These are phyloP conservation scores for Enteromius mattozi DNA, from an alignment of 2,797 vertebrate species.

Conservation along the genomic window DNA sequence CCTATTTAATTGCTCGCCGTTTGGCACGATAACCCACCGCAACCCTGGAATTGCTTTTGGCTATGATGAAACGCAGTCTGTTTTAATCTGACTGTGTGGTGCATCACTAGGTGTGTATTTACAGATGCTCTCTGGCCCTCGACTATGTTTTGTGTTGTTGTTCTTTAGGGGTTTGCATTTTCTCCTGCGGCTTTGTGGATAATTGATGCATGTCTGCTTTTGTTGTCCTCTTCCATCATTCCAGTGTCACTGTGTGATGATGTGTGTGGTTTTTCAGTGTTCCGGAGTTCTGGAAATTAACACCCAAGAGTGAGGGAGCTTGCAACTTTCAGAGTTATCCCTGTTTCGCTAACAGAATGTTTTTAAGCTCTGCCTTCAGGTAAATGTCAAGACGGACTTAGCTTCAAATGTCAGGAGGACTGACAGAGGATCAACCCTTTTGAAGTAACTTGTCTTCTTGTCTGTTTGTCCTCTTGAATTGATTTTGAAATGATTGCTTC, in stretches of 20 bases:
- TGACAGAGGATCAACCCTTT: conserved; percentile 14
- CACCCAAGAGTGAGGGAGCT: conserved; percentile 3
- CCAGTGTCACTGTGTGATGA: not conserved
- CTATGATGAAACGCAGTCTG: conserved; percentile 16
- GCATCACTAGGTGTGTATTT: conserved; percentile 43
- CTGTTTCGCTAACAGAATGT: conserved; percentile 6
- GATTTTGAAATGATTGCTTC: conserved; percentile 10
- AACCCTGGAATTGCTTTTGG: conserved; percentile 17
- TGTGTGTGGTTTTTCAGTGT: conserved; percentile 1
- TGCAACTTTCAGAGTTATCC: conserved; percentile 8
- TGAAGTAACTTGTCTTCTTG: not conserved
- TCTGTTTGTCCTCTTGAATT: conserved; percentile 13
- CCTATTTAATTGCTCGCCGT: conserved; percentile 44
- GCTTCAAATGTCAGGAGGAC: conserved; percentile 21
- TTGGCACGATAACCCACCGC: conserved; percentile 27
- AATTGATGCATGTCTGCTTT: conserved; percentile 29
- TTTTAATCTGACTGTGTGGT: conserved; percentile 33
- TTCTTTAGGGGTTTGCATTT: conserved; percentile 13
- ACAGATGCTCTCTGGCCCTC: conserved; percentile 44
- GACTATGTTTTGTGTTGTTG: conserved; percentile 34
- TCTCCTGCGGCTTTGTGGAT: conserved; percentile 27
- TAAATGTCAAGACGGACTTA: not conserved
- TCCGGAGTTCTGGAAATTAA: conserved; percentile 14
- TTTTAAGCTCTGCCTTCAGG: conserved; percentile 21
- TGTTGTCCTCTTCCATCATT: conserved; percentile 9